Base-by-base conservation (phyloP, 2,888 invertebrate genomes). In the Tribolium freemani region DNA sequence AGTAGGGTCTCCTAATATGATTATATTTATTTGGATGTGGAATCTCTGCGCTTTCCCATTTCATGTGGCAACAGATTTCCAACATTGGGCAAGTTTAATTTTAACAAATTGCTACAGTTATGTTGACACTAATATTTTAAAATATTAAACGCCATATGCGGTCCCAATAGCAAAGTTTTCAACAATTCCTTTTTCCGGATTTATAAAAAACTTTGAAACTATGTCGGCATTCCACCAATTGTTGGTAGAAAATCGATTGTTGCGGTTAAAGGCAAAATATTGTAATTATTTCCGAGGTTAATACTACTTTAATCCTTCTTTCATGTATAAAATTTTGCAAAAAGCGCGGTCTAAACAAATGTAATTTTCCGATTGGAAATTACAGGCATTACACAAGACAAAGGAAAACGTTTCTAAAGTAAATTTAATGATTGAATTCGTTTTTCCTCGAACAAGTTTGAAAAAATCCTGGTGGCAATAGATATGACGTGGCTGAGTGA, bases 401-500 rank as follows among this genome's bases (percentile, higher is more conserved):
- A 38, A 26, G 26, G 26, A 26, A 26, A 26, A 1, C 26, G 26
- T 26, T 26, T 26, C 26, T 26, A 26, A 26, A 26, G 26, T 26
- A 1, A 5, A 26, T 26, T 26, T 26, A 26, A 26, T 26, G 3
- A 26, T 26, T 3, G 26, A 26, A 26, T 26, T 5, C 26, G 26
- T 26, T 26, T 5, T 26, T 26, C 5, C 26, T 26, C 26, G 38
- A 6, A 38, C 8, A 38, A 38, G n/a, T 8, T 38, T 38, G 31
- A 38, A 38, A 38, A 38, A 38, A 38, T 38, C 3, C n/a, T 3
- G 38, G 26, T 26, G 38, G 58, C 13, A 9, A 46, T 56, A 48
- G 53, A 68, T 50, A 57, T 20, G 58, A 46, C 31, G 50, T 61
- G 72, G 69, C 56, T 48, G 46, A 64, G 10, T 45, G 20, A 56